These are phyloP conservation scores for Acanthococcus lagerstroemiae DNA, from an alignment of 2,888 invertebrate species.

Conservation along the genomic window DNA sequence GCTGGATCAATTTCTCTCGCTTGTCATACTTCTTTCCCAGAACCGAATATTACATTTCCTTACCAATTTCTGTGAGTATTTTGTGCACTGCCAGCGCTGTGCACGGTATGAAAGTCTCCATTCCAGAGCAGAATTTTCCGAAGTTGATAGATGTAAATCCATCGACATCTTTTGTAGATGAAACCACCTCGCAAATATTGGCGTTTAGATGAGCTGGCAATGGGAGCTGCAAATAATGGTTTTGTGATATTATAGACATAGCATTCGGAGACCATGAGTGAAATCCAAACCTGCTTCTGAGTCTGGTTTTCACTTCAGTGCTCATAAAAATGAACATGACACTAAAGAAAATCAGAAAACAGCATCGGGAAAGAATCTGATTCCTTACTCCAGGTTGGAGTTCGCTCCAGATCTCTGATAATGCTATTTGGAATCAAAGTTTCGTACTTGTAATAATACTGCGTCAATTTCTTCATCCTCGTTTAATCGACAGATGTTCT, in stretches of 20 bases:
- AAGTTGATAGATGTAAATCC: conserved; percentile 78
- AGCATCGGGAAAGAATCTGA: no score
- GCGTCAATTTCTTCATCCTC: conserved; percentile 62
- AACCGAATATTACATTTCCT: no score
- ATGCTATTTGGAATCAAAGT: not conserved
- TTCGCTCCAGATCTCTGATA: no score
- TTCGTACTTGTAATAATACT: conserved; percentile 58
- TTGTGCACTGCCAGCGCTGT: conserved; percentile 67
- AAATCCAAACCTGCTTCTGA: no score
- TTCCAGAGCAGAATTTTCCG: conserved; percentile 63
- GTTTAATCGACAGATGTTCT: conserved; percentile 57
- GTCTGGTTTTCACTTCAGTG: no score
- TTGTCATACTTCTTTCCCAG: no score
- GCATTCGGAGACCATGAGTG: no score
- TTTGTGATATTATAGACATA: not conserved
- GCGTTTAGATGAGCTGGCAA: conserved; percentile 69
- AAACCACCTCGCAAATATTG: conserved; percentile 66
- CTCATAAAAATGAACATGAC: no score
- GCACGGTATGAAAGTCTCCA: conserved; percentile 65
- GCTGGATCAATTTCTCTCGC: no score
- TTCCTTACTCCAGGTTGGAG: no score
- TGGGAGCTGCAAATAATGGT: conserved; percentile 49
- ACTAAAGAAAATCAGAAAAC: no score
- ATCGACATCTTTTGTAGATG: conserved; percentile 78
- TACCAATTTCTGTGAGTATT: conserved; percentile 53